Evolutionary conservation across 2,888 invertebrate genomes (phyloP).

Genomic region (Ashinkailepas kermadecensis): DNA sequence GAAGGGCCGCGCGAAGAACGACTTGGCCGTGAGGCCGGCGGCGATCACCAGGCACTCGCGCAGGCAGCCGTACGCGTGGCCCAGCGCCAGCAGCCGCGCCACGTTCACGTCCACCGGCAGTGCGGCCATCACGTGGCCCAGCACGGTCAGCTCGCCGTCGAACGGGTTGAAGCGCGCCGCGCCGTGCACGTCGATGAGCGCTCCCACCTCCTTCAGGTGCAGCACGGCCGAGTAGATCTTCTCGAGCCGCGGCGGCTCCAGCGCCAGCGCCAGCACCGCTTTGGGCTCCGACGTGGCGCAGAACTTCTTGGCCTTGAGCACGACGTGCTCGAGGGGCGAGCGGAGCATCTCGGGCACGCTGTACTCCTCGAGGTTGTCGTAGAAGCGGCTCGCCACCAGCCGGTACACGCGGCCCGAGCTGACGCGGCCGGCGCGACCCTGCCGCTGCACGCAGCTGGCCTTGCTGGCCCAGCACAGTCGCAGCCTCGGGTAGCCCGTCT

Average conservation of each 20-base stretch:
- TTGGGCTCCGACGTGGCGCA: conserved; percentile 67
- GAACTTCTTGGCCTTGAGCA: conserved; percentile 71
- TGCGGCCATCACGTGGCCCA: conserved; percentile 72
- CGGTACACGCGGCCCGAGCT: conserved; percentile 75
- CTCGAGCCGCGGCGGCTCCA: conserved; percentile 76
- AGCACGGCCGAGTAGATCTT: conserved; percentile 74
- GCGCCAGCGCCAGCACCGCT: conserved; percentile 68
- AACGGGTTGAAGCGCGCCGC: conserved; percentile 31
- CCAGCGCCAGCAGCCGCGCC: conserved; percentile 75
- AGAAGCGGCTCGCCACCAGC: conserved; percentile 60
- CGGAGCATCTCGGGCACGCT: conserved; percentile 66
- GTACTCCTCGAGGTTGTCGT: conserved; percentile 38
- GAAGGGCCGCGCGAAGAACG: conserved; percentile 67
- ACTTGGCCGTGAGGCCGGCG: conserved; percentile 71
- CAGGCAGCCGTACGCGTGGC: conserved; percentile 74
- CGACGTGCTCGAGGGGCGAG: conserved; percentile 69
- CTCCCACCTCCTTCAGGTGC: conserved; percentile 66
- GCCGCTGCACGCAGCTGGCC: conserved; percentile 78
- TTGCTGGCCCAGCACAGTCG: conserved; percentile 80
- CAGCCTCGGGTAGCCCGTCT: conserved; percentile 69
- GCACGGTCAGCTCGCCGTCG: conserved; percentile 80
- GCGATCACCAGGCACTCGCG: conserved; percentile 81
- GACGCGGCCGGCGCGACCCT: conserved; percentile 84
- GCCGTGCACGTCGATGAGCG: neutral
- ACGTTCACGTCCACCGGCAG: conserved; percentile 75